A percentile compares a stretch with the other conserved stretches of the same genome.
Conservation (phyloP, 2,113 vertebrate species). For the Himantopus leucocephalus region DNA sequence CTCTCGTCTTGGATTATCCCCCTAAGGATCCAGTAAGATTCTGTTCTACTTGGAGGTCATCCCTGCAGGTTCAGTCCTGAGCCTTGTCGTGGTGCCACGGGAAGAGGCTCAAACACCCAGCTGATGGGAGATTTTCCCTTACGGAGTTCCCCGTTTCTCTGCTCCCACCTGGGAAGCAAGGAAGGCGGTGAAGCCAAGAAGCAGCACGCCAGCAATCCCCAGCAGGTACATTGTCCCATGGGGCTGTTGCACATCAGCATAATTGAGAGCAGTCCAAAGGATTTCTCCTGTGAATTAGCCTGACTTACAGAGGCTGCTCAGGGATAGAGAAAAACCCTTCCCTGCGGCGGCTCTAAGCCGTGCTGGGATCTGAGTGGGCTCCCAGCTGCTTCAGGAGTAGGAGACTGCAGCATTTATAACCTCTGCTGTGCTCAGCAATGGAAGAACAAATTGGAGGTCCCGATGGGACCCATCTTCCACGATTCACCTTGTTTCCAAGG, state of each 20-base stretch:
- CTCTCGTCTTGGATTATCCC: neutral
- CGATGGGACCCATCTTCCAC: neutral
- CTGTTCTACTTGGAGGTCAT: neutral
- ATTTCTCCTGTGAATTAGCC: neutral
- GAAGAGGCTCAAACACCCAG: neutral
- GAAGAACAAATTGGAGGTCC: neutral
- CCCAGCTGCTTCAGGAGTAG: neutral
- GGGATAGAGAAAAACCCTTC: neutral
- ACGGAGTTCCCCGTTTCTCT: neutral
- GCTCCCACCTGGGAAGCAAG: neutral
- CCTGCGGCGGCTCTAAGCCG: accelerated
- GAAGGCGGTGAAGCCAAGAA: neutral
- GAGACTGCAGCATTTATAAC: neutral
- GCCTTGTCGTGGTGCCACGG: neutral
- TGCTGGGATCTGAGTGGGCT: neutral
- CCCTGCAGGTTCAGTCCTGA: neutral
- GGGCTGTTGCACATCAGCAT: neutral
- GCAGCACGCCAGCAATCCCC: neutral
- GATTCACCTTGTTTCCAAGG: neutral
- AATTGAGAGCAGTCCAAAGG: neutral
- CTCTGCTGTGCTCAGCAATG: neutral
- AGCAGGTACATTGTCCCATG: neutral
- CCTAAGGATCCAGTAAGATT: neutral
- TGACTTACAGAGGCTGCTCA: neutral
- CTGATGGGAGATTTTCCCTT: neutral